Evolutionary conservation across 2,797 vertebrate species (phyloP).

Genomic region (Myotis myotis): DNA sequence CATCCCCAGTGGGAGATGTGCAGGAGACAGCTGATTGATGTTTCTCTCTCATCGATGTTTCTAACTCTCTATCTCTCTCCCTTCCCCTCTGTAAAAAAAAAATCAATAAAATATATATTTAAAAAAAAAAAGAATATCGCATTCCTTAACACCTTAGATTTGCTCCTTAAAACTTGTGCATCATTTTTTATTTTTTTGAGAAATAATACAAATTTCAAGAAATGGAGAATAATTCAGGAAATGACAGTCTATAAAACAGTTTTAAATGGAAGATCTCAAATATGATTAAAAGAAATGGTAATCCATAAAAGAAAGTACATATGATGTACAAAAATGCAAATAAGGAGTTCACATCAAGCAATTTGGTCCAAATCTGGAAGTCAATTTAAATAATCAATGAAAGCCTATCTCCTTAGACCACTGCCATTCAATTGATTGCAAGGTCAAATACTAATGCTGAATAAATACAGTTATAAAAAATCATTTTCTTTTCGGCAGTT

Average conservation of each 20-base stretch:
- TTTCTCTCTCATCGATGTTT: too few species aligned
- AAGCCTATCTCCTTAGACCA: background rate
- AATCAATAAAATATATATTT: too few species aligned
- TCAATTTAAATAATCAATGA: conserved; percentile 63
- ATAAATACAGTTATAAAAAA: conserved; percentile 59
- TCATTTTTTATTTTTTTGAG: conserved; percentile 6
- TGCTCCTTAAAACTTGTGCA: background rate
- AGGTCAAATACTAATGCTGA: conserved; percentile 52
- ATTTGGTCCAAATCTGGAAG: conserved; percentile 66
- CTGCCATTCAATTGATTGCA: conserved; percentile 48
- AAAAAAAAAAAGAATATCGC: background rate
- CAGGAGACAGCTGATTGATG: too few species aligned
- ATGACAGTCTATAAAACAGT: background rate
- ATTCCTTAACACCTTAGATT: background rate
- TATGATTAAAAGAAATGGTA: background rate
- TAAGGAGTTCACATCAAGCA: conserved; percentile 40
- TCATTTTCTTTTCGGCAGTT: conserved; percentile 40
- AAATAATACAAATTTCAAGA: background rate
- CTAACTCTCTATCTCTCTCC: too few species aligned
- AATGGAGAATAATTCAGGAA: conserved; percentile 3
- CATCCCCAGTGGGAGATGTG: too few species aligned
- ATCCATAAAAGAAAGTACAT: background rate
- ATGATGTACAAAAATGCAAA: background rate
- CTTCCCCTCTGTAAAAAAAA: too few species aligned
- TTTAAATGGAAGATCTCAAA: conserved; percentile 8